Evolutionary conservation across 2,797 vertebrate genomes (phyloP).

Genomic region (Neosilurus mollespiculum): DNA sequence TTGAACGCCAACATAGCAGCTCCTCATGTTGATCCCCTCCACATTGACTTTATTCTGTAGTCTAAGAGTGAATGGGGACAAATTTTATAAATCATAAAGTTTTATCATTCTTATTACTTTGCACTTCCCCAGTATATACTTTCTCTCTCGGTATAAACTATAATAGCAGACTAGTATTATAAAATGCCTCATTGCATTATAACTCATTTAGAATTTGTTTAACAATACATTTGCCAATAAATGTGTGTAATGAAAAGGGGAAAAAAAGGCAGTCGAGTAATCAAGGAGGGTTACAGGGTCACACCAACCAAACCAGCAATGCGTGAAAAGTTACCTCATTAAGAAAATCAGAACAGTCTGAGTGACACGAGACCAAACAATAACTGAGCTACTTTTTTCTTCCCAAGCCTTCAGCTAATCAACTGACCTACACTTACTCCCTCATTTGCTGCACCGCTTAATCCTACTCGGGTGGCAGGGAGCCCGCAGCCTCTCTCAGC

Average conservation of each 20-base stretch:
- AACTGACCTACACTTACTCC: constrained; percentile 67
- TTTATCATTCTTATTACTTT: background rate
- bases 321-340: constrained; percentile 27
- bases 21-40: constrained; percentile 60
- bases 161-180: background rate
- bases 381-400: background rate
- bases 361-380: constrained; percentile 41
- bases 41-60: constrained; percentile 43
- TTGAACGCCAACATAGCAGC: constrained; percentile 66
- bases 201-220: background rate
- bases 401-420: constrained; percentile 69
- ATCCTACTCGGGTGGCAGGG: no score
- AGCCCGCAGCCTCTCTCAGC: no score
- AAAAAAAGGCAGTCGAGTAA: background rate
- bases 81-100: background rate
- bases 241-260: background rate
- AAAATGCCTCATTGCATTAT: background rate
- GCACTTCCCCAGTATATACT: background rate
- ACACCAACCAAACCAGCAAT: background rate
- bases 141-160: background rate
- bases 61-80: background rate
- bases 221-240: background rate
- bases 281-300: background rate
- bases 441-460: no score
- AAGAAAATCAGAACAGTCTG: constrained; percentile 56